Percentiles rank a stretch among this genome's conserved stretches.
These are phyloP conservation scores for Camponotus pennsylvanicus DNA, from an alignment of 1,140 invertebrate genomes.

Conservation along the genomic window DNA sequence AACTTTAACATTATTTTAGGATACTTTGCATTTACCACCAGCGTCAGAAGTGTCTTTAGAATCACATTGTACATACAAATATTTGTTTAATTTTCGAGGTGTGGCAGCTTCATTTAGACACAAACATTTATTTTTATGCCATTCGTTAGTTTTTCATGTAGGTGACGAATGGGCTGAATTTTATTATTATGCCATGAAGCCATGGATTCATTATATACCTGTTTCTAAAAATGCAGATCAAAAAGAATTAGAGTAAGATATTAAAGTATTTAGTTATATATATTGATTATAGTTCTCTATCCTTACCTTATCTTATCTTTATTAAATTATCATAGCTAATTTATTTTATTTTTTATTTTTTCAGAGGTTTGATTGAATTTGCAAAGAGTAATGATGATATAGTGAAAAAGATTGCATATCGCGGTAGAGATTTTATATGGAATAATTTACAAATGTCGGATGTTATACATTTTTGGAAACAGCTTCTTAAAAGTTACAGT, in stretches of 20 bases:
- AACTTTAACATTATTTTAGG: conserved; percentile 86
- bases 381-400: conserved; percentile 92
- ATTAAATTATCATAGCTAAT: neutral
- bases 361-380: conserved; percentile 91
- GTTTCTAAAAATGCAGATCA: conserved; percentile 90
- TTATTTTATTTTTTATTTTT: conserved; percentile 52
- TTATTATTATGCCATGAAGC: conserved; percentile 96
- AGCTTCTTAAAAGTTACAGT: conserved; percentile 92
- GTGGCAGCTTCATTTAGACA: conserved; percentile 99
- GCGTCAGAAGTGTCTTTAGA: conserved; percentile 96
- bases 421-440: conserved; percentile 94
- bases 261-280: neutral
- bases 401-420: conserved; percentile 93
- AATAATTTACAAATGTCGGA: conserved; percentile 94
- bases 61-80: conserved; percentile 97
- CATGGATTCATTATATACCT: conserved; percentile 98
- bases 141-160: conserved; percentile 98
- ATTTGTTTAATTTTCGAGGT: conserved; percentile 98
- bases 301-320: neutral
- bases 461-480: conserved; percentile 95
- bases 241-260: conserved; percentile 88
- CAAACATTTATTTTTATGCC: conserved; percentile 98
- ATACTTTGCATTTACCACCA: conserved; percentile 94
- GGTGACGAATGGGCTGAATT: conserved; percentile 98
- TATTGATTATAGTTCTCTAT: neutral